A percentile compares a stretch with the other conserved stretches of the same genome.
These are phyloP conservation scores for Sebastes flavidus DNA, from an alignment of 2,797 vertebrate species.

Conservation along the genomic window DNA sequence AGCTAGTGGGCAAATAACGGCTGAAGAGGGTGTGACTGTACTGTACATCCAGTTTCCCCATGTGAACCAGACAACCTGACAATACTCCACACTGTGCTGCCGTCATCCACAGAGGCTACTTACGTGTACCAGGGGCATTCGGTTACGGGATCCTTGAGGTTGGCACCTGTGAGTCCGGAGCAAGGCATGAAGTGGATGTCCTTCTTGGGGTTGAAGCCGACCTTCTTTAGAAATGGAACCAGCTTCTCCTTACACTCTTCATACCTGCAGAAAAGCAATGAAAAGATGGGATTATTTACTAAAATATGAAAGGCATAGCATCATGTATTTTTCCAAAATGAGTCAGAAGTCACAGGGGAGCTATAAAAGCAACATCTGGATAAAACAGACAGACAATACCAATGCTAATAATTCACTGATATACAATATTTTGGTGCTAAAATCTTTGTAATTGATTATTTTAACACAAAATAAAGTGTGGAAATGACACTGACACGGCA, in stretches of 20 bases:
- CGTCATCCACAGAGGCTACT: constrained; percentile 52
- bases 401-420: background rate
- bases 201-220: constrained; percentile 99
- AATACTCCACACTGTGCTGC: background rate
- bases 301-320: background rate
- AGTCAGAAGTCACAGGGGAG: background rate
- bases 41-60: background rate
- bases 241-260: constrained; percentile 99
- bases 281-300: background rate
- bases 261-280: constrained; percentile 81
- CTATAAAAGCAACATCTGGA: background rate
- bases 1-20: background rate
- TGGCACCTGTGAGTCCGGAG: constrained; percentile 97
- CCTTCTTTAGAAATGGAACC: constrained; percentile 99
- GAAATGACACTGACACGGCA: background rate
- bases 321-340: background rate
- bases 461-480: background rate
- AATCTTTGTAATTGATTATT: background rate
- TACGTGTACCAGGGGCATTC: constrained; percentile 98
- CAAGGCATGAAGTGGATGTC: constrained; percentile 99
- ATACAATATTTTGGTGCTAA: too few species aligned
- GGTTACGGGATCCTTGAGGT: constrained; percentile 93
- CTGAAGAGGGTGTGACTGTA: background rate
- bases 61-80: background rate
- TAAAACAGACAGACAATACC: background rate